phyloP scores from a whole-genome alignment of 2,113 vertebrate species.

The Triplophysa rosa region DNA sequence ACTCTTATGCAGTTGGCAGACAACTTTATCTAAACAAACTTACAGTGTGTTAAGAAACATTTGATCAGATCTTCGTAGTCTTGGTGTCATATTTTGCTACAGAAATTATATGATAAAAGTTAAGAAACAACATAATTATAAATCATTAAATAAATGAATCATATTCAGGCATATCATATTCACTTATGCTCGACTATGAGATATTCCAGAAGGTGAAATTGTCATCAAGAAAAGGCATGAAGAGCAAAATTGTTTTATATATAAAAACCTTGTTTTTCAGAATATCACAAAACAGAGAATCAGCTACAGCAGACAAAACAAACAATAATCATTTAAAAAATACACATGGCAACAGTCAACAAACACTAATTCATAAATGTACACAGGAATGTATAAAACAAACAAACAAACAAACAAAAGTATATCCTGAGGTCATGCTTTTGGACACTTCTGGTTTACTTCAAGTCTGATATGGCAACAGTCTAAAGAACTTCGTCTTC shows the following conservation, averaged over 20 bases:
- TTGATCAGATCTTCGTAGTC: not conserved
- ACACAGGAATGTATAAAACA: constrained; percentile 20
- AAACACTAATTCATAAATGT: constrained; percentile 19
- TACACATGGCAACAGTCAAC: constrained; percentile 8
- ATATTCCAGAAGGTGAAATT: not conserved
- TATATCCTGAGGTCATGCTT: constrained; percentile 33
- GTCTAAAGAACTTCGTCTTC: not conserved
- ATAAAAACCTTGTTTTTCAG: constrained; percentile 32
- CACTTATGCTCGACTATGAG: not conserved
- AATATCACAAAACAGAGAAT: constrained; percentile 15
- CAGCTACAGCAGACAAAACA: constrained; percentile 28
- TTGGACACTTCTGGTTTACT: constrained; percentile 24
- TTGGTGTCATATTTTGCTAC: not conserved
- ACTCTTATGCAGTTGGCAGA: not conserved
- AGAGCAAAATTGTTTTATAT: constrained; percentile 9
- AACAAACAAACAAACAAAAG: not conserved
- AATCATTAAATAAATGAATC: not conserved
- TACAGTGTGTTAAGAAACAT: not conserved
- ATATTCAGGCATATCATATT: not conserved
- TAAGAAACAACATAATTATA: not conserved
- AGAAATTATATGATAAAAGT: not conserved
- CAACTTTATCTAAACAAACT: not conserved
- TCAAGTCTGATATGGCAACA: constrained; percentile 38
- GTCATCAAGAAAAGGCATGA: not conserved
- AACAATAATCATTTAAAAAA: constrained; percentile 26